Evolutionary conservation across 2,888 invertebrate genomes (phyloP).

Genomic region (Nysson spinosus): DNA sequence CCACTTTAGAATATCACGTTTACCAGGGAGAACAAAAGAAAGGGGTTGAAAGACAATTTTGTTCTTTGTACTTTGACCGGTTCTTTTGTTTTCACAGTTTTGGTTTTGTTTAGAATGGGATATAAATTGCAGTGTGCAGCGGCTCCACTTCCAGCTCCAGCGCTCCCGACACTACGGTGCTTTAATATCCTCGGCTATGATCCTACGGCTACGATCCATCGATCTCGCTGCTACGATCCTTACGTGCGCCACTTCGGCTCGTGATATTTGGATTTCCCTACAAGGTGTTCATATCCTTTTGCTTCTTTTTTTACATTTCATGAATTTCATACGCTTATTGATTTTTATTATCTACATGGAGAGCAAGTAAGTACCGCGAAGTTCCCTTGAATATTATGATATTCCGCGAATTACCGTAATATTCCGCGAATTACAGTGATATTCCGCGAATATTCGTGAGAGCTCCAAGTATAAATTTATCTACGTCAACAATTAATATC

Average conservation of each 20-base stretch:
- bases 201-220: slow-evolving; percentile 64
- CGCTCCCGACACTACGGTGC: slow-evolving; percentile 77
- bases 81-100: slow-evolving; percentile 12
- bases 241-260: slow-evolving; percentile 61
- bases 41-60: slow-evolving; percentile 24
- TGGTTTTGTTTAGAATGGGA: slow-evolving; percentile 36
- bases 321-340: no score
- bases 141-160: slow-evolving; percentile 76
- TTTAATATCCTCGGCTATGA: slow-evolving; percentile 62
- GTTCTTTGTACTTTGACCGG: slow-evolving; percentile 10
- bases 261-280: slow-evolving; percentile 33
- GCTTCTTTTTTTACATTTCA: no score
- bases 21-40: slow-evolving; percentile 22
- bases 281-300: slow-evolving; percentile 23
- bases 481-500: no score
- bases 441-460: no score
- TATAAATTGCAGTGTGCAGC: slow-evolving; percentile 64
- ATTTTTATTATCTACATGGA: no score
- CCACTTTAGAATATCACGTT: background rate
- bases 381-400: no score
- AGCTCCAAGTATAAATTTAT: no score
- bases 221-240: slow-evolving; percentile 71
- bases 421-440: no score
- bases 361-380: no score
- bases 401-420: no score